A percentile compares a stretch with the other conserved stretches of the same genome.
Evolutionary conservation across 2,797 vertebrate species (phyloP).

Genomic region (Alosa sapidissima): DNA sequence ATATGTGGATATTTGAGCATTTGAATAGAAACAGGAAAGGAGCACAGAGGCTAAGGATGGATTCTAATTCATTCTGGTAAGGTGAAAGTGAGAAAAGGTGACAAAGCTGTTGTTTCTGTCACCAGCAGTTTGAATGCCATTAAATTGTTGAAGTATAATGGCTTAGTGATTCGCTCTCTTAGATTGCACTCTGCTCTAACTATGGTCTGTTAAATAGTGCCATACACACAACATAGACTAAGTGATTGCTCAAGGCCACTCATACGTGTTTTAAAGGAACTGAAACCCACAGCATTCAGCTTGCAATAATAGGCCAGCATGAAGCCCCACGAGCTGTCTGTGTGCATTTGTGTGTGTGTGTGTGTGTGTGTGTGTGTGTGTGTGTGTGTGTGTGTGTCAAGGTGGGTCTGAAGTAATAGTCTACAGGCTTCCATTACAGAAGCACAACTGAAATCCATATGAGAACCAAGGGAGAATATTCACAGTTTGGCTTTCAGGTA

Average conservation of each 20-base stretch:
- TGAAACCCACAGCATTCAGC: slow-evolving; percentile 17
- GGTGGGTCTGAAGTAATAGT: not conserved
- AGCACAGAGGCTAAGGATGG: not conserved
- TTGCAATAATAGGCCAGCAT: slow-evolving; percentile 9
- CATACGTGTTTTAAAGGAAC: slow-evolving; percentile 5
- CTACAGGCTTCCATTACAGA: slow-evolving; percentile 2
- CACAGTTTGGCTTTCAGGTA: not conserved
- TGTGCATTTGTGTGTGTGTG: not conserved
- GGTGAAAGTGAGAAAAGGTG: not conserved
- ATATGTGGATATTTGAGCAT: not conserved
- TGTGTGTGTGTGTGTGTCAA: not conserved
- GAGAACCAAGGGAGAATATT: not conserved
- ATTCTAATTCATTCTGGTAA: not conserved
- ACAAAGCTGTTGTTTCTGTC: not conserved
- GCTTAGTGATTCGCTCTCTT: not conserved
- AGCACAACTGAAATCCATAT: not conserved
- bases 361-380: not conserved
- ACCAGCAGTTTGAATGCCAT: not conserved
- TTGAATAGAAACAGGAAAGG: not conserved
- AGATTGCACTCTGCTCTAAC: not conserved
- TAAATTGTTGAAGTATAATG: not conserved
- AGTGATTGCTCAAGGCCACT: slow-evolving; percentile 15
- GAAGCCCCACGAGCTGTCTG: not conserved
- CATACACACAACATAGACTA: not conserved
- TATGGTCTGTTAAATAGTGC: slow-evolving; percentile 1